A percentile compares a stretch with the other conserved stretches of the same genome.
These are phyloP conservation scores for Lithobates sylvaticus DNA, from an alignment of 2,797 vertebrate genomes.

Conservation along the genomic window DNA sequence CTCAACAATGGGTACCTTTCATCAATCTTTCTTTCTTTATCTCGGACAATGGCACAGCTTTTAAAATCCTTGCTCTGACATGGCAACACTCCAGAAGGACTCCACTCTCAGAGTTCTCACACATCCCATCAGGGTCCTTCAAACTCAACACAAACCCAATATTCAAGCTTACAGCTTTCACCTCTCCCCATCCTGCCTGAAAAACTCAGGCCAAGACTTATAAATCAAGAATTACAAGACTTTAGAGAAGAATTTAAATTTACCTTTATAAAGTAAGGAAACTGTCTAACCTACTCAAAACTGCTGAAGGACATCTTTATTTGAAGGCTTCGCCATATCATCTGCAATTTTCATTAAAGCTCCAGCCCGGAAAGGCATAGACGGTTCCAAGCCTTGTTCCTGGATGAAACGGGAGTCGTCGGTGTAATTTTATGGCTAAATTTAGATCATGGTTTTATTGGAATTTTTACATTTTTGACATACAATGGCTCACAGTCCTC, in stretches of 20 bases:
- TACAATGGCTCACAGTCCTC: constrained; percentile 10
- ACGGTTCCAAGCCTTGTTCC: constrained; percentile 16
- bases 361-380: constrained; percentile 1
- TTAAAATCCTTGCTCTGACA: constrained; percentile 10
- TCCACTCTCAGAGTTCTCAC: background rate
- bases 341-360: constrained; percentile 46
- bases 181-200: constrained; percentile 14
- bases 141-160: constrained; percentile 7
- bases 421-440: constrained; percentile 22
- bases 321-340: constrained; percentile 18
- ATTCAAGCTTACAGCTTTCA: constrained; percentile 7
- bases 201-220: constrained; percentile 24
- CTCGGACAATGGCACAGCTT: constrained; percentile 5
- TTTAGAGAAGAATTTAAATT: constrained; percentile 15
- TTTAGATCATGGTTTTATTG: constrained; percentile 41
- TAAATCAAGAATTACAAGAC: constrained; percentile 36
- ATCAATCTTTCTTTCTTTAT: background rate
- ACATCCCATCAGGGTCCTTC: constrained; percentile 4
- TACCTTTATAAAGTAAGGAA: constrained; percentile 20
- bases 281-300: background rate
- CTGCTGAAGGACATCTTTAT: constrained; percentile 47
- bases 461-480: constrained; percentile 21
- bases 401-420: constrained; percentile 6
- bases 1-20: background rate
- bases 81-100: background rate